Conservation (phyloP, 2,888 invertebrate species). For the Ophraella communa region DNA sequence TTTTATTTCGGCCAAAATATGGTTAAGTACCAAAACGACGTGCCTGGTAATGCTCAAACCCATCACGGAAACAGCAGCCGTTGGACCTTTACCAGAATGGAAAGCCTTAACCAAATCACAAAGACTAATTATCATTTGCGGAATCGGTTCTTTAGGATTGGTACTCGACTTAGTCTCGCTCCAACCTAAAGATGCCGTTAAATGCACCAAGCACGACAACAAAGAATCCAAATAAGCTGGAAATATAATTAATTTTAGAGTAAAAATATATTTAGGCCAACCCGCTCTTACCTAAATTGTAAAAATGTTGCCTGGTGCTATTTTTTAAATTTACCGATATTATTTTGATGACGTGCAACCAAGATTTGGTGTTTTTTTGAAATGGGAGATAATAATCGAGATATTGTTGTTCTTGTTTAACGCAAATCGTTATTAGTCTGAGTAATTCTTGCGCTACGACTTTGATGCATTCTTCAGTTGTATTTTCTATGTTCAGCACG, state of each 20-base stretch:
- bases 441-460: slow-evolving; percentile 54
- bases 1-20: slow-evolving; percentile 62
- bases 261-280: no score
- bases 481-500: slow-evolving; percentile 47
- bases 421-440: slow-evolving; percentile 54
- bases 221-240: slow-evolving; percentile 64
- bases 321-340: slow-evolving; percentile 62
- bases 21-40: slow-evolving; percentile 63
- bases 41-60: slow-evolving; percentile 65
- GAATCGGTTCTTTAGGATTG: slow-evolving; percentile 49
- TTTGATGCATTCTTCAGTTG: slow-evolving; percentile 47
- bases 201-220: slow-evolving; percentile 61
- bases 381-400: slow-evolving; percentile 45
- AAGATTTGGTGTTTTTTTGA: slow-evolving; percentile 42
- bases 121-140: slow-evolving; percentile 58
- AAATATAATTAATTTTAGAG: no score
- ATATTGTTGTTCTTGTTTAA: slow-evolving; percentile 51
- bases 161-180: slow-evolving; percentile 50
- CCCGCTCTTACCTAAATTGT: slow-evolving; percentile 61
- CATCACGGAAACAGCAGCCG: slow-evolving; percentile 64
- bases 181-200: slow-evolving; percentile 62
- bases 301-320: slow-evolving; percentile 64
- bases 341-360: slow-evolving; percentile 60
- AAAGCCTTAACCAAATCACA: slow-evolving; percentile 64
- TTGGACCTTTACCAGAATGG: slow-evolving; percentile 60